Evolutionary conservation across 2,113 vertebrate species (phyloP), one percentile per base, ranked within the genome.

Genomic region (Solea solea): DNA sequence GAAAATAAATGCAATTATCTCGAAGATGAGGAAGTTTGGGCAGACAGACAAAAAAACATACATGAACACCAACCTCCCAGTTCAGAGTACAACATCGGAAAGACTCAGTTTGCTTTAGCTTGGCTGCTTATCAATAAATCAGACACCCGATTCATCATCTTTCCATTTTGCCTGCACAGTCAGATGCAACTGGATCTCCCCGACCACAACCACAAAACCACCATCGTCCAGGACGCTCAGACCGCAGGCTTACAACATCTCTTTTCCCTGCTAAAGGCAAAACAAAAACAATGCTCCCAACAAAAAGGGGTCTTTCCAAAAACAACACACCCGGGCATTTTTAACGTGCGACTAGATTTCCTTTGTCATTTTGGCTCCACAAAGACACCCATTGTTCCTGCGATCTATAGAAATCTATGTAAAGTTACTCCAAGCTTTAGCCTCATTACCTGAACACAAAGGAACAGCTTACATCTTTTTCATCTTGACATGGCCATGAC

Each of bases 191-290:
- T 15, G 11, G 34, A 69, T 76, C 73, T 64, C 40, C 69, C 48
- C 4, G 51, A 71, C 75, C 69, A 25, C 64, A 59, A 78, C 79
- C 83, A 50, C 76, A 72, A 65, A 77, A 82, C 80, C 52, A 57
- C 76, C 52, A 11, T 44, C 9, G 14, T 83, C 68, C 74, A 72
- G 78, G 80, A 82, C 63, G 57, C 60, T 65, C 54, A 13, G 72
- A 84, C 88, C 90, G 57, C 70, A 74, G 58, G 27, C 51, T 69
- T 70, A 81, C 57, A 83, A 67, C 82, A 83, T 76, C 81, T 80
- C 76, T 85, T 81, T 82, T 82, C 65, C 75, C 75, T 77, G 81
- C 75, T 84, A 65, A 64, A 2, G 65, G 74, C 70, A 4, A 82
- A 76, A 71, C 42, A 65, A 51, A 72, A 77, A 71, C 14, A 13